A percentile compares a stretch with the other conserved stretches of the same genome.
Evolutionary conservation across 2,888 invertebrate genomes (phyloP).

Genomic region (Dendrolimus houi): DNA sequence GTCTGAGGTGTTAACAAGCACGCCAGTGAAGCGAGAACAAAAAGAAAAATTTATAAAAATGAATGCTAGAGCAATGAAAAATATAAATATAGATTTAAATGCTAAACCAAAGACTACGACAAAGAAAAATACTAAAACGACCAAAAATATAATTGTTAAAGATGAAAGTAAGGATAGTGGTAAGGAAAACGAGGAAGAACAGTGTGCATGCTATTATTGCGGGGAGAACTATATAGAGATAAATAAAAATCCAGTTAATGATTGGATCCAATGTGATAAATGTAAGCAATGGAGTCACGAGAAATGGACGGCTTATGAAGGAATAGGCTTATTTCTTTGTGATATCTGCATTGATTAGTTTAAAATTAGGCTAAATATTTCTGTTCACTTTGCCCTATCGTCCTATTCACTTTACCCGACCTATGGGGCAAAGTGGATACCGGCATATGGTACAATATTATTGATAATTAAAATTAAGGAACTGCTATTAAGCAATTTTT

Average conservation of each 20-base stretch:
- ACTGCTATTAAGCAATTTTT: too few species aligned
- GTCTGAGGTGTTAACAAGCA: constrained; percentile 17
- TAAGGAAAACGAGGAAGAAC: constrained; percentile 6
- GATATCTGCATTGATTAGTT: constrained; percentile 8
- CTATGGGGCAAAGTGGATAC: too few species aligned
- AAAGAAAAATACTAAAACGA: neutral
- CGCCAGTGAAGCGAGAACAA: constrained; percentile 15
- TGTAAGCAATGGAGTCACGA: too few species aligned
- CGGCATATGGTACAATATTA: too few species aligned
- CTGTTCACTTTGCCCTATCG: too few species aligned
- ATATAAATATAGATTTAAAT: constrained; percentile 1
- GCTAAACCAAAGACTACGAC: constrained; percentile 3
- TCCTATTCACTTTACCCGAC: too few species aligned
- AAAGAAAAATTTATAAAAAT: constrained; percentile 8
- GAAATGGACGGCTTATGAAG: too few species aligned
- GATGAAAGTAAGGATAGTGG: constrained; percentile 1
- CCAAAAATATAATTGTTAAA: too few species aligned
- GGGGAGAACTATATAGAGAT: too few species aligned
- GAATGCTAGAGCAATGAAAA: constrained; percentile 4
- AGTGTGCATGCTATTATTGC: constrained; percentile 5
- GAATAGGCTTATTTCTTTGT: constrained; percentile 8
- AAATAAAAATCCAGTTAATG: constrained; percentile 10
- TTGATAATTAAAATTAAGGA: too few species aligned
- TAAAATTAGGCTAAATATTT: neutral
- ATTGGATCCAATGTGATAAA: constrained; percentile 14